These are phyloP conservation scores for Lasiommata megera DNA, from an alignment of 2,888 invertebrate genomes.

Conservation along the genomic window DNA sequence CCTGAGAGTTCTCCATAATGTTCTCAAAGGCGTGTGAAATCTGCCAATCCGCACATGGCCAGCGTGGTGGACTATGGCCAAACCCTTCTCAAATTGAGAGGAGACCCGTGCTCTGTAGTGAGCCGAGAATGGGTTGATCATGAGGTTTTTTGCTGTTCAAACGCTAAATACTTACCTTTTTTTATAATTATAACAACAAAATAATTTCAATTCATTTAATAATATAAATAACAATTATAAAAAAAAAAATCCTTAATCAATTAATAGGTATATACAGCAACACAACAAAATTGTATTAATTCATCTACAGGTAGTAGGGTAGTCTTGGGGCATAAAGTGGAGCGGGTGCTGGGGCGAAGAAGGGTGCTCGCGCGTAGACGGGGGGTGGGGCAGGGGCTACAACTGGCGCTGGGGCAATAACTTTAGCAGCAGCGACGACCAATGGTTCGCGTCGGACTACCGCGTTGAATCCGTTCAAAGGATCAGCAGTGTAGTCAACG, in stretches of 20 bases:
- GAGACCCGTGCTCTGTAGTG: too few relatives aligned
- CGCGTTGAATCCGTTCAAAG: constrained; percentile 81
- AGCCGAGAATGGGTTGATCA: too few relatives aligned
- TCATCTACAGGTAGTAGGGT: constrained; percentile 70
- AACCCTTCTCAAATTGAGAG: too few relatives aligned
- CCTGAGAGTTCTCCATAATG: too few relatives aligned
- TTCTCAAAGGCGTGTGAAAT: too few relatives aligned
- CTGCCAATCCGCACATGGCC: too few relatives aligned
- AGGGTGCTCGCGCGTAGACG: constrained; percentile 41
- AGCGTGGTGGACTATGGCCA: too few relatives aligned
- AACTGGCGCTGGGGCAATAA: constrained; percentile 50
- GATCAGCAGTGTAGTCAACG: constrained; percentile 80
- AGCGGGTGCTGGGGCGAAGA: constrained; percentile 38
- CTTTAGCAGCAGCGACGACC: constrained; percentile 45
- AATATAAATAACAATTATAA: constrained; percentile 70
- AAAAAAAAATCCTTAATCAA: constrained; percentile 44
- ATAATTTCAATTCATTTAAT: constrained; percentile 51
- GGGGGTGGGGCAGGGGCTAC: constrained; percentile 49
- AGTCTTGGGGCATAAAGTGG: constrained; percentile 51
- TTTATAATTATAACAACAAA: not conserved
- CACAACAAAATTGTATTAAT: constrained; percentile 75
- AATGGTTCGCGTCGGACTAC: constrained; percentile 79
- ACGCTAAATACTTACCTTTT: too few relatives aligned
- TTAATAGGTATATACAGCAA: constrained; percentile 47
- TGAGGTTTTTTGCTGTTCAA: too few relatives aligned